phyloP scores from a whole-genome alignment of 1,140 invertebrate genomes.

The Lucilia cuprina region DNA sequence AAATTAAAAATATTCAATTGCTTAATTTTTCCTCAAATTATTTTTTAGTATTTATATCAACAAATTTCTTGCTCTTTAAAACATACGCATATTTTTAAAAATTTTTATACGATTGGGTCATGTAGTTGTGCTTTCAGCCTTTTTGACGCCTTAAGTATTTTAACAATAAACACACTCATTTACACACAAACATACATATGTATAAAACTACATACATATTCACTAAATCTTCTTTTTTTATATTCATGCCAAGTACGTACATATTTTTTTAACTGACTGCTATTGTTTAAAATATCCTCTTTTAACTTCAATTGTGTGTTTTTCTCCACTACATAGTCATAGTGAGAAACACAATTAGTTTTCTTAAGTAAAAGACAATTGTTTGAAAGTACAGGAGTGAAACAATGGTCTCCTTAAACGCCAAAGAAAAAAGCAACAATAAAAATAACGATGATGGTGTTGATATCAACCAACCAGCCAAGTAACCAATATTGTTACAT shows the following conservation, averaged over 20 bases:
- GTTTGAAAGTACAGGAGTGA: neutral
- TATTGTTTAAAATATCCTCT: conserved; percentile 19
- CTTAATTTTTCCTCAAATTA: too few species aligned
- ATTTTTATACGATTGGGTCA: neutral
- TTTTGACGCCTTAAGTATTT: neutral
- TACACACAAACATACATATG: neutral
- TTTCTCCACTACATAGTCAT: neutral
- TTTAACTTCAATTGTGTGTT: neutral
- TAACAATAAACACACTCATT: neutral
- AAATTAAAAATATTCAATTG: too few species aligned
- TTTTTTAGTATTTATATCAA: too few species aligned
- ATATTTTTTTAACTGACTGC: neutral
- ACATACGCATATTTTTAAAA: too few species aligned
- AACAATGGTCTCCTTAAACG: neutral
- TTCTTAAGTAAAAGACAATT: neutral
- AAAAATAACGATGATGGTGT: neutral
- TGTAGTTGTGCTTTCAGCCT: conserved; percentile 6
- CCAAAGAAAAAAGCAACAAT: neutral
- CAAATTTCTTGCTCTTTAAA: too few species aligned
- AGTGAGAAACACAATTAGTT: neutral
- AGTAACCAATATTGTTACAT: conserved; percentile 3
- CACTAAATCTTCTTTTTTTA: neutral
- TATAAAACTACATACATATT: neutral
- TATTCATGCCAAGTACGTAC: neutral
- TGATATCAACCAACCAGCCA: neutral